Evolutionary conservation across 2,797 vertebrate genomes (phyloP).

Genomic region (Lutra lutra): DNA sequence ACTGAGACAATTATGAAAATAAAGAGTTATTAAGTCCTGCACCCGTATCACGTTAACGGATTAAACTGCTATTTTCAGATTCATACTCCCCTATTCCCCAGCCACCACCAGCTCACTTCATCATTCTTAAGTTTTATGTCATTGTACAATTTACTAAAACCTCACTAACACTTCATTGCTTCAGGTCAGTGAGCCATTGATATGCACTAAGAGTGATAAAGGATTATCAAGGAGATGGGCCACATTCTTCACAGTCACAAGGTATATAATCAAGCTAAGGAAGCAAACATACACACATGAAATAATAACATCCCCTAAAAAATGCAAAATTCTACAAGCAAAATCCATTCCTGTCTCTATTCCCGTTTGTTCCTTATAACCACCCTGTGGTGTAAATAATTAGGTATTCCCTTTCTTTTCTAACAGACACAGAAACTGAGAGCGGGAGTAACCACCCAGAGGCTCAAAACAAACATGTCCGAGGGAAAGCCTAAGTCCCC

Average conservation of each 20-base stretch:
- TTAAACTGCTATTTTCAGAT: slow-evolving; percentile 49
- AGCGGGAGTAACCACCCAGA: not conserved
- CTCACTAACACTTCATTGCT: not conserved
- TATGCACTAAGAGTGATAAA: not conserved
- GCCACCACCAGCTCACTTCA: not conserved
- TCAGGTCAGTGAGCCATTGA: not conserved
- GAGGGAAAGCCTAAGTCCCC: not conserved
- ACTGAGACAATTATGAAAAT: slow-evolving; percentile 54
- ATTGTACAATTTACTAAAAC: slow-evolving; percentile 25
- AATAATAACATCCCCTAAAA: not conserved
- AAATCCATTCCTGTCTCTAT: not conserved
- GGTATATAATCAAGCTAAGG: not conserved
- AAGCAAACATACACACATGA: not conserved
- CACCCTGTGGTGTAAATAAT: not conserved
- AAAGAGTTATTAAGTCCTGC: slow-evolving; percentile 45
- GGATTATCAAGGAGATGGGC: not conserved
- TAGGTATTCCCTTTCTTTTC: not conserved
- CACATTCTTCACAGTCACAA: not conserved
- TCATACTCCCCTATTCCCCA: slow-evolving; percentile 24
- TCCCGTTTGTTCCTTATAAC: not conserved
- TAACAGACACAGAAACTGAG: not conserved
- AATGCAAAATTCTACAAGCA: not conserved
- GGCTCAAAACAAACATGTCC: not conserved
- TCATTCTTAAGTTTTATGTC: not conserved
- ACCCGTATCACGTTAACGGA: not conserved